Evolutionary conservation across 2,888 invertebrate species (phyloP).

Genomic region (Tholera decimalis): DNA sequence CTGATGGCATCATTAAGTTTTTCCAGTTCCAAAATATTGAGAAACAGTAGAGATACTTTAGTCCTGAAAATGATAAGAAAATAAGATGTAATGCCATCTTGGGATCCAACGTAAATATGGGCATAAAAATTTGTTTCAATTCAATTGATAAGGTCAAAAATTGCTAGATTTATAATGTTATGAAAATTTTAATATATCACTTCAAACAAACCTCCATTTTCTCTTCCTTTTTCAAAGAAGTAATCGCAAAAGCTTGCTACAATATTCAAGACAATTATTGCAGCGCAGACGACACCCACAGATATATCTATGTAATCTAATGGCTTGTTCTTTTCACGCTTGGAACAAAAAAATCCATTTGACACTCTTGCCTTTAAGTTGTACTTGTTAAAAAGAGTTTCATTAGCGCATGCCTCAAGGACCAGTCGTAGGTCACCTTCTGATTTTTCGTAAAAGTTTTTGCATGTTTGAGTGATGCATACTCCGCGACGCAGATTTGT

Average conservation of each 20-base stretch:
- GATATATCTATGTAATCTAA: constrained; percentile 39
- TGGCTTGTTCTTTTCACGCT: constrained; percentile 13
- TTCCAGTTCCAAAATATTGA: constrained; percentile 72
- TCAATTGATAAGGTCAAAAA: too few species aligned
- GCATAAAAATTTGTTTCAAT: not conserved
- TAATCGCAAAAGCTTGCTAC: constrained; percentile 48
- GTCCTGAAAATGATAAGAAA: constrained; percentile 20
- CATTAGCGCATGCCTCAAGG: constrained; percentile 61
- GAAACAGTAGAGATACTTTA: constrained; percentile 66
- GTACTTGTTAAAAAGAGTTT: constrained; percentile 46
- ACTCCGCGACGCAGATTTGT: constrained; percentile 80
- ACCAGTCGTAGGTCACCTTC: constrained; percentile 47
- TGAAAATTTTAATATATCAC: not conserved
- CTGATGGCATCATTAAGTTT: constrained; percentile 42
- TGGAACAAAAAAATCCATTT: constrained; percentile 33
- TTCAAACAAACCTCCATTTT: constrained; percentile 22
- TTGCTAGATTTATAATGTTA: too few species aligned
- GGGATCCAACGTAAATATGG: not conserved
- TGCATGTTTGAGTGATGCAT: constrained; percentile 80
- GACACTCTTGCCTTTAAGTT: constrained; percentile 49
- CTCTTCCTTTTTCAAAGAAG: not conserved
- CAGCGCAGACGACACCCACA: constrained; percentile 23
- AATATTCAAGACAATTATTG: constrained; percentile 43
- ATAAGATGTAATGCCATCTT: not conserved
- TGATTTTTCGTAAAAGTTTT: constrained; percentile 62